Evolutionary conservation across 2,888 invertebrate genomes (phyloP), one percentile per base, ranked within the genome.

Genomic region (Cosmia trapezina): DNA sequence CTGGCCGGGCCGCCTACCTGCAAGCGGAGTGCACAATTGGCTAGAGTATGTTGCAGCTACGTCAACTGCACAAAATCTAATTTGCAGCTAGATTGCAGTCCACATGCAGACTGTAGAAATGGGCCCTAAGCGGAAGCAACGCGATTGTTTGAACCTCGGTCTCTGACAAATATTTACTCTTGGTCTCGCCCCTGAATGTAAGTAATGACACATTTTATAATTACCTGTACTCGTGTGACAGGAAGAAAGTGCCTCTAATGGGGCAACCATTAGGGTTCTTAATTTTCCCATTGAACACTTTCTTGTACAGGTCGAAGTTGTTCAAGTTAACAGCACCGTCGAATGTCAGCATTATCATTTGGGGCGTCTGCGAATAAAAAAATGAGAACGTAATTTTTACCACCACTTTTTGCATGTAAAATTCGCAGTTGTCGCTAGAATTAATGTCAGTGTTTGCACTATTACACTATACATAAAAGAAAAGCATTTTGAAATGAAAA

Each of bases 271-370:
- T 99, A 61, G 99, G 98, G 95, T 99, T 99, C 89, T 97, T 97
- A 83, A 98, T 96, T 90, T 98, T 97, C 76, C 97, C 97, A 89
- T 97, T 97, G 92, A 99, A 98, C 70, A 99, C 98, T 94, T 98
- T 98, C 92, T 97, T 97, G 95, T 99, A 99, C 89, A 98, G 97
- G 80, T 98, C 98, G 92, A 97, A 98, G 94, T 99, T 99, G 93
- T 99, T 98, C 89, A 98, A 97, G 95, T 99, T 99, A 85, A 99
- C 97, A 41, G 99, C 99, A 67, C 99, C 99, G 92, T 99, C 99
- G 92, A 99, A 99, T 56, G 99, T 99, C 88, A 99, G 94, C 90
- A 99, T 94, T 87, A 99, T 98, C 97, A 99, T 98, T 97, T 99
- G 99, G 11, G 99, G 99, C 54, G 98, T 98, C 98, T 99, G 96